Evolutionary conservation across 2,888 invertebrate species (phyloP), one percentile per base, ranked within the genome.

Genomic region (Nasonia oneida): DNA sequence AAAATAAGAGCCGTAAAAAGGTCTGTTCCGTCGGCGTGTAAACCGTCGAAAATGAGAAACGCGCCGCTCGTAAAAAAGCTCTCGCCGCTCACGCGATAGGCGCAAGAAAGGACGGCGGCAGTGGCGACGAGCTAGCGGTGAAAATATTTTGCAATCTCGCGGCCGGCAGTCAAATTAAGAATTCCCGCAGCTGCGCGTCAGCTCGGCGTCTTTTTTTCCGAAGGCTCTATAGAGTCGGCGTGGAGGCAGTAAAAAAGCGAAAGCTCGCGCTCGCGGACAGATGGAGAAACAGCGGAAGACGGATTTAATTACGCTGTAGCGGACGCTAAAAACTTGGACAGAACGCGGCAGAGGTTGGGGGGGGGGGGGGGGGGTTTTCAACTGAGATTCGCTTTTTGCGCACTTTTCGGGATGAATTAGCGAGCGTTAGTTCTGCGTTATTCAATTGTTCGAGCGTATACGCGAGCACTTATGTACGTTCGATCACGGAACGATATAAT

Each of bases 231-330:
- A 23, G 39, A 37, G 42, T 12, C n/a, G 64, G 29, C 29, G 29
- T 29, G 29, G 64, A 75, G 77, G 53, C 61, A 50, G 77, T 57
- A 77, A 77, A 87, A 87, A 87, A 33, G 67, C 23, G 15, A 67
- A 33, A 33, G 67, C 23, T 33, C 23, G 64, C n/a, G 57, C 64
- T 18, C 91, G 73, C 73, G 91, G 90, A 91, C 91, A 91, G 91
- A 91, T 90, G 90, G 90, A 90, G 91, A 90, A 92, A 91, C 91
- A 91, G 90, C 90, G 90, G 89, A 91, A 91, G 91, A 89, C 89
- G 89, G 90, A 90, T 91, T 91, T 92, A 92, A 92, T 92, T 92
- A 91, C 91, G 90, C 88, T 89, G 33, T 47, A n/a, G 82, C 74
- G 71, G 70, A 33, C 70, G 90, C 90, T 90, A 92, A 91, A 92